Conservation (phyloP, 2,888 invertebrate genomes). For the Euzetes globulus region DNA sequence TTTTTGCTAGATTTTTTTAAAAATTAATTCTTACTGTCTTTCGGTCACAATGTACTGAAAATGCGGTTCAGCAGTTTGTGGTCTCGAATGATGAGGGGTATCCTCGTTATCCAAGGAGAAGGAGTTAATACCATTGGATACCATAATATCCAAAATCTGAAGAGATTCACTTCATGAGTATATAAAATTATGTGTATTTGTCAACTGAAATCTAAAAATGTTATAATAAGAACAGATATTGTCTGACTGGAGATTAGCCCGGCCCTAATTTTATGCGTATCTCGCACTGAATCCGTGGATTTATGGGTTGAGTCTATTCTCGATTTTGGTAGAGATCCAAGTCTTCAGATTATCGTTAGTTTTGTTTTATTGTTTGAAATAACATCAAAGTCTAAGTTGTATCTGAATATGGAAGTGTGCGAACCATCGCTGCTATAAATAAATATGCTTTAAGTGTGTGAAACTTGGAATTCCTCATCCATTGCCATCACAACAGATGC, state of each 20-base stretch:
- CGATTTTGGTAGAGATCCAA: constrained; percentile 28
- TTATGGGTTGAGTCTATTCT: not conserved
- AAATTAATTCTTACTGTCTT: not conserved
- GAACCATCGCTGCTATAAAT: constrained; percentile 17
- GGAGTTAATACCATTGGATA: too few relatives aligned
- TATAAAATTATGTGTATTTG: not conserved
- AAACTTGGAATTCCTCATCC: not conserved
- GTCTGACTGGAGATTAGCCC: not conserved
- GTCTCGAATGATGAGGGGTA: too few relatives aligned
- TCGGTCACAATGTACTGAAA: not conserved
- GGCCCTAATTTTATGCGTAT: not conserved
- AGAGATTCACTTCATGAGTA: not conserved
- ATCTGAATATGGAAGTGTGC: constrained; percentile 20
- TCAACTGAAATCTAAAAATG: constrained; percentile 8
- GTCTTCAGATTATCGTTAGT: constrained; percentile 16
- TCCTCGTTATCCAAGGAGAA: constrained; percentile 3
- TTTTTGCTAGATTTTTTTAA: too few relatives aligned
- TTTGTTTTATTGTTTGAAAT: constrained; percentile 22
- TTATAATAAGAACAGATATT: constrained; percentile 23
- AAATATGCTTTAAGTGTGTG: not conserved
- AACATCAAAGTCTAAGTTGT: constrained; percentile 9
- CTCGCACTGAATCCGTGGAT: not conserved
- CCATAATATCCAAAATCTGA: too few relatives aligned
- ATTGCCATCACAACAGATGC: not conserved
- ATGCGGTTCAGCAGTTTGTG: too few relatives aligned